Conservation (phyloP, 2,797 vertebrate genomes). For the Luscinia megarhynchos region DNA sequence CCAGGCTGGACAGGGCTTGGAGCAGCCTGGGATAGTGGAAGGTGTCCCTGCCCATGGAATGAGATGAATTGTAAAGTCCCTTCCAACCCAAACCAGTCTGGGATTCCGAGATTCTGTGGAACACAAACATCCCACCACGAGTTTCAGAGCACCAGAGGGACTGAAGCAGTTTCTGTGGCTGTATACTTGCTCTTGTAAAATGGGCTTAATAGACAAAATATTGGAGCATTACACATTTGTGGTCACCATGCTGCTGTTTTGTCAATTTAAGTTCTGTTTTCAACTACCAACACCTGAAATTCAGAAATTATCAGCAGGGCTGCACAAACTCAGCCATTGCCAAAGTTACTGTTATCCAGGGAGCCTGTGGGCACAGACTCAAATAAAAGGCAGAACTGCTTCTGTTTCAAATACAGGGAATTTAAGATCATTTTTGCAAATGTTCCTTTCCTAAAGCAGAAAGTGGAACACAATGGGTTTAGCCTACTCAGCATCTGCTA, state of each 20-base stretch:
- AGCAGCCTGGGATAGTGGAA: rapidly evolving
- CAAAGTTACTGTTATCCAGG: neutral
- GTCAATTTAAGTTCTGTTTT: neutral
- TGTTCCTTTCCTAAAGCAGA: neutral
- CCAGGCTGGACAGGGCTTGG: rapidly evolving
- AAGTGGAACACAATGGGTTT: neutral
- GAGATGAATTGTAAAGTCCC: neutral
- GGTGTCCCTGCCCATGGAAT: neutral
- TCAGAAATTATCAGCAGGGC: neutral
- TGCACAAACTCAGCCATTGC: neutral
- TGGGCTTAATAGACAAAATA: neutral
- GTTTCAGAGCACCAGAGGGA: neutral
- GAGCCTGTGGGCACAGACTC: neutral
- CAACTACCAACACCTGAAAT: neutral
- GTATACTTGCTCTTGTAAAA: neutral
- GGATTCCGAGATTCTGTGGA: neutral
- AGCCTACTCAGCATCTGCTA: neutral
- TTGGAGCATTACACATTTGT: neutral
- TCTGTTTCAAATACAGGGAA: neutral
- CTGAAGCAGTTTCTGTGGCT: neutral
- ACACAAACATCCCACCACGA: rapidly evolving
- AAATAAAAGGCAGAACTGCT: neutral
- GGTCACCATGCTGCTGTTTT: neutral
- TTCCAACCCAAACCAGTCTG: neutral
- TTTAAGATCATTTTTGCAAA: neutral